Base-by-base conservation (phyloP, 2,888 invertebrate genomes). In the Reticulitermes lucifugus region DNA sequence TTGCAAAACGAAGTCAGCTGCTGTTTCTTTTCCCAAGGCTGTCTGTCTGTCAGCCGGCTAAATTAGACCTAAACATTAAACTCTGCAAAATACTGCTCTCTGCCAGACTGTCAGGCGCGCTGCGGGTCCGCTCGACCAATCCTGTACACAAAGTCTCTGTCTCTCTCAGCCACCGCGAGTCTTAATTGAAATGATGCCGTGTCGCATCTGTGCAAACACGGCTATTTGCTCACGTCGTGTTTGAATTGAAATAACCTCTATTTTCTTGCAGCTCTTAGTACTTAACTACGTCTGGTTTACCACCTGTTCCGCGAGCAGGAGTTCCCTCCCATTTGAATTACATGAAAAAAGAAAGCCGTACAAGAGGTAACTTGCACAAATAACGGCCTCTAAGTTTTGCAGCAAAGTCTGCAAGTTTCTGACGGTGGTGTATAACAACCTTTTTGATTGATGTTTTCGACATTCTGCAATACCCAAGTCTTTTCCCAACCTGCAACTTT, bases 161-260 rank as follows among this genome's bases (percentile, higher is more conserved):
- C 55, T 65, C 65, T 65, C 65, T 65, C 65, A 25, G 65, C n/a
- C 65, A n/a, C 65, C n/a, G 65, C 6, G 65, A 65, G 65, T 65
- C 65, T 65, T 65, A 65, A 65, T 25, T 25, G 65, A 65, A 14
- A 65, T 2, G 65, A 65, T 41, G 41, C 41, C 41, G 73, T 41
- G 73, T 41, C 73, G 41, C 73, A 73, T 73, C 73, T 73, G 73
- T 73, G 73, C 73, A 73, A 73, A 73, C 73, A 73, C 18, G 12
- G 73, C 73, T 73, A 41, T 73, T 73, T 73, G 73, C 73, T 73
- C 41, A 29, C 21, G 35, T 41, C 29, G 41, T 73, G 73, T 73
- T 73, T 73, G 73, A 73, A 41, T 73, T 35, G 65, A 65, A 65
- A 65, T 65, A 65, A 65, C 65, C 65, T 65, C n/a, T 65, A 65